phyloP scores from a whole-genome alignment of 2,888 invertebrate genomes.

The Amorpha juglandis region DNA sequence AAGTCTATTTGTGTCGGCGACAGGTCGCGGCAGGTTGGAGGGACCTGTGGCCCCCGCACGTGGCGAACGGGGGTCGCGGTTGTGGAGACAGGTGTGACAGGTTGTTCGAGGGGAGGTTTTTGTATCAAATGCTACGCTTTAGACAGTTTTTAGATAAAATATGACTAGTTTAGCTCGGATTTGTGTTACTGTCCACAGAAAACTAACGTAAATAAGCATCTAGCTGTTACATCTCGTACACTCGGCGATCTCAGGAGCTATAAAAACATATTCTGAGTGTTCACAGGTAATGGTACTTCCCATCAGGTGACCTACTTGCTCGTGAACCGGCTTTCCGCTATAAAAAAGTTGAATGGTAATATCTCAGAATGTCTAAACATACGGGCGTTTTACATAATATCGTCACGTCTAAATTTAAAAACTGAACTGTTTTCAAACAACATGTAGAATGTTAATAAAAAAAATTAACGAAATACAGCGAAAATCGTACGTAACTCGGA shows the following conservation, averaged over 20 bases:
- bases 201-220: too few relatives aligned
- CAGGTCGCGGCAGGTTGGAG: conserved; percentile 56
- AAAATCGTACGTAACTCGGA: conserved; percentile 11
- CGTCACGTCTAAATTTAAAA: conserved; percentile 19
- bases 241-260: too few relatives aligned
- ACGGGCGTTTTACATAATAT: conserved; percentile 10
- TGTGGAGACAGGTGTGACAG: conserved; percentile 3
- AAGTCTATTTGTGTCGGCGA: conserved; percentile 57
- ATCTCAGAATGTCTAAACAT: not conserved
- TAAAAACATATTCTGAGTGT: too few relatives aligned
- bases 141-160: too few relatives aligned
- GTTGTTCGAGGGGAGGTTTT: conserved; percentile 9
- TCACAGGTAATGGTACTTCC: too few relatives aligned
- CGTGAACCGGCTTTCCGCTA: too few relatives aligned
- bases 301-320: too few relatives aligned
- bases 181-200: too few relatives aligned
- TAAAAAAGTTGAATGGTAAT: too few relatives aligned
- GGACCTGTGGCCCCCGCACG: conserved; percentile 22
- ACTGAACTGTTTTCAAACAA: conserved; percentile 16
- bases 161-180: not conserved
- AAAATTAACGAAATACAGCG: not conserved
- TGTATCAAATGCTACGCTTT: not conserved
- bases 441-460: not conserved
- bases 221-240: too few relatives aligned
- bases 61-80: not conserved